A percentile compares a stretch with the other conserved stretches of the same genome.
Evolutionary conservation across 37 sponge, comb jelly and placozoan species (phyloP).

Genomic region (Dysidea cf. avara): DNA sequence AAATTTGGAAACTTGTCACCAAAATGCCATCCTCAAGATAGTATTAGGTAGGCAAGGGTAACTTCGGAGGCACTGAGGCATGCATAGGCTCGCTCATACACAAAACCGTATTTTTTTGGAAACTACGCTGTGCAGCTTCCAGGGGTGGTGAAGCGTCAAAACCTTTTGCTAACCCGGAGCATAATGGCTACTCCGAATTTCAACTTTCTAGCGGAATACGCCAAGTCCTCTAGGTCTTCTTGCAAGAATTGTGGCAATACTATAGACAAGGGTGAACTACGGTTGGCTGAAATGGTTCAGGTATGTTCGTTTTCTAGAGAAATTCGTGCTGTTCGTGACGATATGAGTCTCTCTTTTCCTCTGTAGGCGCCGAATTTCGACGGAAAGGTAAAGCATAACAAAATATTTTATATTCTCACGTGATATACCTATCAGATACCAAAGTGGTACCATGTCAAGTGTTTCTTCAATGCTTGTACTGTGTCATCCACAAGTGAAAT

Average conservation of each 20-base stretch:
- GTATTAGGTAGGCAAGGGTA: too few relatives aligned
- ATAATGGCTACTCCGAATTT: too few relatives aligned
- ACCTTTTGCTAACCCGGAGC: too few relatives aligned
- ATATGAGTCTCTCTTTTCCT: neutral
- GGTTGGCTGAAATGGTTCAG: constrained; percentile 95
- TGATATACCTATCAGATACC: constrained; percentile 42
- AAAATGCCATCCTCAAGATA: too few relatives aligned
- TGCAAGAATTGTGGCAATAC: constrained; percentile 80
- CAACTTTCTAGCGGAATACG: constrained; percentile 96
- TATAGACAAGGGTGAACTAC: constrained; percentile 85
- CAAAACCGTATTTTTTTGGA: too few relatives aligned
- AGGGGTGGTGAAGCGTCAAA: too few relatives aligned
- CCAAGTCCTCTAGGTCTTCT: constrained; percentile 89
- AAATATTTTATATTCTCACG: neutral
- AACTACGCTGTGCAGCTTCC: too few relatives aligned
- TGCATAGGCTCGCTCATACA: too few relatives aligned
- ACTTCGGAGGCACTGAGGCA: too few relatives aligned
- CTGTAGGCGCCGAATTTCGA: constrained; percentile 89
- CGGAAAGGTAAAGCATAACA: constrained; percentile 93
- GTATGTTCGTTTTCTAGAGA: constrained; percentile 21
- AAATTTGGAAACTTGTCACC: too few relatives aligned
- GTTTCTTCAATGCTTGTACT: constrained; percentile 99
- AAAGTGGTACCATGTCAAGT: constrained; percentile 89
- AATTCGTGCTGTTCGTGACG: neutral
- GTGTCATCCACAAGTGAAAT: constrained; percentile 59